These are phyloP conservation scores for Paramuricea clavata DNA, from an alignment of 92 coral and sea anemone genomes.

Conservation along the genomic window DNA sequence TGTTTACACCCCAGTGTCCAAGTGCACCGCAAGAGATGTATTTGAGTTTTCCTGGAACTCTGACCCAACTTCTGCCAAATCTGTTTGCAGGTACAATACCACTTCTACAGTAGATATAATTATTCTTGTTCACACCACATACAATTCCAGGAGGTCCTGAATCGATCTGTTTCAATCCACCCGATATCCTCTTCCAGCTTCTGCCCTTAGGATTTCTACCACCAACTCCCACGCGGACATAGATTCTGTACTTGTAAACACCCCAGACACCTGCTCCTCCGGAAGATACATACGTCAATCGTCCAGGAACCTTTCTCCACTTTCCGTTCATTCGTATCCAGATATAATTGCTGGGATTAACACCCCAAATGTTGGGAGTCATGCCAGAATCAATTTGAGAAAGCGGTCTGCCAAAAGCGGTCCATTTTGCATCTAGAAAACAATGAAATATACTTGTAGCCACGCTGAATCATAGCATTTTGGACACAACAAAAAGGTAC, in stretches of 20 bases:
- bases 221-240: background rate
- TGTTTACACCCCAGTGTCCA: slow-evolving; percentile 44
- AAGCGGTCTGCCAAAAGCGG: background rate
- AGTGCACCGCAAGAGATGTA: slow-evolving; percentile 32
- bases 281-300: slow-evolving; percentile 1
- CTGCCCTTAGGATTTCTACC: background rate
- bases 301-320: slow-evolving; percentile 6
- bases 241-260: background rate
- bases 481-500: background rate
- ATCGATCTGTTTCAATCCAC: slow-evolving; percentile 6
- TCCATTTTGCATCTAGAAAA: background rate
- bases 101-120: background rate
- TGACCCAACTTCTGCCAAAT: slow-evolving; percentile 1
- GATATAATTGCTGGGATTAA: background rate
- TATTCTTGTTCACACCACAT: slow-evolving; percentile 6
- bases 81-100: background rate
- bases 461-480: background rate
- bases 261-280: slow-evolving; percentile 27
- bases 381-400: slow-evolving; percentile 15
- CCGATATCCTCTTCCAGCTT: slow-evolving; percentile 4
- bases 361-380: slow-evolving; percentile 11
- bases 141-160: slow-evolving; percentile 26
- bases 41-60: slow-evolving; percentile 15
- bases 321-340: background rate
- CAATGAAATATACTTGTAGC: background rate